A percentile compares a stretch with the other conserved stretches of the same genome.
Conservation (phyloP, 2,113 vertebrate genomes). For the Nibea albiflora region DNA sequence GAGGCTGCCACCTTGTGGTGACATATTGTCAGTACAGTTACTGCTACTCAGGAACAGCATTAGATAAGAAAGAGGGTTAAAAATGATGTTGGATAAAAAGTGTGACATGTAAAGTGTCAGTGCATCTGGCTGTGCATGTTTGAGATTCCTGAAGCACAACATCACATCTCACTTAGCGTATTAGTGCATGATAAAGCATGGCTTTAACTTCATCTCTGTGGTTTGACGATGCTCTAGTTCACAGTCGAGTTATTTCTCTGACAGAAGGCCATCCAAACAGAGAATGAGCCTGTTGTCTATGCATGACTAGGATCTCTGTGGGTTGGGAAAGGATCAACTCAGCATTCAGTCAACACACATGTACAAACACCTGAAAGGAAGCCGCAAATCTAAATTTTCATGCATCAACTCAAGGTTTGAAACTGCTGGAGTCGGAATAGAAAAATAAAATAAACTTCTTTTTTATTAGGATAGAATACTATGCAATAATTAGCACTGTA, state of each 20-base stretch:
- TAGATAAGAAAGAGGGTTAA: neutral
- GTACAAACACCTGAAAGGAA: neutral
- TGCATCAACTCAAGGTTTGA: too few relatives aligned
- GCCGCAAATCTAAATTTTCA: too few relatives aligned
- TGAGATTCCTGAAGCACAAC: slow-evolving; percentile 5
- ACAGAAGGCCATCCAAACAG: slow-evolving; percentile 15
- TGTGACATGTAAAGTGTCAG: neutral
- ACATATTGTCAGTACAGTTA: neutral
- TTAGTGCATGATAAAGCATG: slow-evolving; percentile 61
- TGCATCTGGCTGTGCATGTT: slow-evolving; percentile 29
- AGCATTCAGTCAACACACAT: slow-evolving; percentile 60
- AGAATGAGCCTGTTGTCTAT: slow-evolving; percentile 6
- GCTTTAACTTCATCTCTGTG: neutral
- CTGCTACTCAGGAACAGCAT: neutral
- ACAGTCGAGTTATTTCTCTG: slow-evolving; percentile 11
- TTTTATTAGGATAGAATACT: too few relatives aligned
- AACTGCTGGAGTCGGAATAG: too few relatives aligned
- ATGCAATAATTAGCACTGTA: too few relatives aligned
- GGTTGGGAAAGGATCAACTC: slow-evolving; percentile 15
- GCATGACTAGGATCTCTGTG: slow-evolving; percentile 36
- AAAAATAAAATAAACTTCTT: too few relatives aligned
- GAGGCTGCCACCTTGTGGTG: slow-evolving; percentile 41
- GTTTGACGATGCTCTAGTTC: neutral
- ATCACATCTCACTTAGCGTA: slow-evolving; percentile 7
- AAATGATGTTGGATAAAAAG: neutral